Percentiles rank a stretch among this genome's conserved stretches.
Evolutionary conservation across 2,113 vertebrate species (phyloP).

Genomic region (Periophthalmodon schlosseri): DNA sequence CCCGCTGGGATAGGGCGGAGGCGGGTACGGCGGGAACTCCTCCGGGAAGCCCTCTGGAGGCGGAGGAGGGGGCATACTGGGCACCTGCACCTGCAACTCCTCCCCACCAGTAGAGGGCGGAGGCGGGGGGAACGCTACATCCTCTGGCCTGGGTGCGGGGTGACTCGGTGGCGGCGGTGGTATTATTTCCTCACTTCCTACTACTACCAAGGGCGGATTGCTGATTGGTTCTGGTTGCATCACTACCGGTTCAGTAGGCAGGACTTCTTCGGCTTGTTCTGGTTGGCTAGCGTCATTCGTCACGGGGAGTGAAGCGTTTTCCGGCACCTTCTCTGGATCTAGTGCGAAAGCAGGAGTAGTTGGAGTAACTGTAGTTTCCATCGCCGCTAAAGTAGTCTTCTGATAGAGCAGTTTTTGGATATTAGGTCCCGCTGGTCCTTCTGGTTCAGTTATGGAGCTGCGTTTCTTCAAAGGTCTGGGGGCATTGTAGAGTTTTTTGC

Average conservation of each 20-base stretch:
- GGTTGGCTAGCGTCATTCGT: conserved; percentile 31
- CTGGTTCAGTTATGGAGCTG: conserved; percentile 96
- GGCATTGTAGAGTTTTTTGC: conserved; percentile 93
- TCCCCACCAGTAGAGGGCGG: conserved; percentile 29
- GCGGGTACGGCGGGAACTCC: conserved; percentile 96
- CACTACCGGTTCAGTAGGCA: conserved; percentile 11
- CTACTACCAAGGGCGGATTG: conserved; percentile 5
- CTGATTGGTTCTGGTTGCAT: conserved; percentile 63
- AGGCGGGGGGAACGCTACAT: conserved; percentile 47
- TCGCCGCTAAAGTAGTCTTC: conserved; percentile 94
- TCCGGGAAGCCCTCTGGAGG: conserved; percentile 86
- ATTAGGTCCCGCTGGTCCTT: conserved; percentile 94
- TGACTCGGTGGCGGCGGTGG: conserved; percentile 70
- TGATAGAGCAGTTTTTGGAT: conserved; percentile 97
- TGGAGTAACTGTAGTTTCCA: conserved; percentile 86
- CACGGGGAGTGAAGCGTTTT: conserved; percentile 61
- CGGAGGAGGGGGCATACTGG: conserved; percentile 72
- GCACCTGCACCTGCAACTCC: conserved; percentile 49
- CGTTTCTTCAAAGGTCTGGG: conserved; percentile 94
- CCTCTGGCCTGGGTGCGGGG: conserved; percentile 77
- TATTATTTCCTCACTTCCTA: conserved; percentile 59
- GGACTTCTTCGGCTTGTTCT: conserved; percentile 35
- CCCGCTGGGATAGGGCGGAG: conserved; percentile 90
- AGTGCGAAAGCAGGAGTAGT: conserved; percentile 72
- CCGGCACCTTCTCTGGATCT: conserved; percentile 72